Evolutionary conservation across 2,888 invertebrate species (phyloP).

Genomic region (Metacarcinus magister): DNA sequence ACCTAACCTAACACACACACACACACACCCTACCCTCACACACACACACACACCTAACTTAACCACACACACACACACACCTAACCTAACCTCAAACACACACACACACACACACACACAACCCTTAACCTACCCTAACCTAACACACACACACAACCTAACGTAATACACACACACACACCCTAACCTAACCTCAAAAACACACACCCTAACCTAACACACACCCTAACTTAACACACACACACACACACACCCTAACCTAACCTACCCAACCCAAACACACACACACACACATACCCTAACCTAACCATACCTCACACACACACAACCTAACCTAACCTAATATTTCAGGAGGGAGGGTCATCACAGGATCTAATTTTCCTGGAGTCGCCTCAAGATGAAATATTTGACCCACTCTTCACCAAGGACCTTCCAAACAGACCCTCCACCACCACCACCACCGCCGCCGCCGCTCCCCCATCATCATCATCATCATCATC

Average conservation of each 20-base stretch:
- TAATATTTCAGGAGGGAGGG: constrained; percentile 55
- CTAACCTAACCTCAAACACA: not conserved
- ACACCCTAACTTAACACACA: not conserved
- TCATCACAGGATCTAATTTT: constrained; percentile 79
- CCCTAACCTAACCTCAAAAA: not conserved
- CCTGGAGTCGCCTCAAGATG: constrained; percentile 81
- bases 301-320: not conserved
- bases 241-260: not conserved
- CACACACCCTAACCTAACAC: not conserved
- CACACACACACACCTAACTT: not conserved
- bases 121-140: not conserved
- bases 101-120: not conserved
- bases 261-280: not conserved
- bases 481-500: not conserved
- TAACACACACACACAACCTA: not conserved
- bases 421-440: constrained; percentile 75
- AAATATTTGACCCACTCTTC: constrained; percentile 81
- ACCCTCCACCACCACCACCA: constrained; percentile 52
- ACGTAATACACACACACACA: not conserved
- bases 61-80: not conserved
- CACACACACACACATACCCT: not conserved
- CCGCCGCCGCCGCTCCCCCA: not conserved
- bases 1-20: not conserved
- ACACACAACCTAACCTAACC: not conserved
- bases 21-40: not conserved